Base-by-base conservation (phyloP, 1,140 invertebrate species). In the Pseudomyrmex flavicornis region DNA sequence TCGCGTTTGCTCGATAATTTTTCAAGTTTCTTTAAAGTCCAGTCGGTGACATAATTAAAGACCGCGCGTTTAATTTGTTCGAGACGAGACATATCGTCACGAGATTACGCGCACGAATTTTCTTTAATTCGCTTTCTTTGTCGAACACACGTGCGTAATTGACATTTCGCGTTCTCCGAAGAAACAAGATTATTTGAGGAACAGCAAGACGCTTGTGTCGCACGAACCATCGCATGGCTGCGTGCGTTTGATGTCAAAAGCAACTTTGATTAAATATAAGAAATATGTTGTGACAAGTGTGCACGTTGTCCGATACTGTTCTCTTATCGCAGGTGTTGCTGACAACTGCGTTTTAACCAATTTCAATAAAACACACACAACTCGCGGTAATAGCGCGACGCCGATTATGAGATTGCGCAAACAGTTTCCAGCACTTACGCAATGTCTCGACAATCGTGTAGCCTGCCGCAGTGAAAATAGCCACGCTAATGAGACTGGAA, bases 131-230 rank as follows among this genome's bases (percentile, higher is more conserved):
- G 54, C 20, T 70, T 15, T 59, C 50, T 68, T 56, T 5, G 61
- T 44, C 17, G 20, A 10, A 48, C 52, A 44, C 20, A 9, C 76
- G 54, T 20, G 54, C 7, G 15, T 70, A 70, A 80, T 80, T 59
- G 50, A 59, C 50, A 35, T 56, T 7, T 66, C 17, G 20, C 58
- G 46, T 35, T 69, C 52, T 22, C 61, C 17, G 65, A 56, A 22
- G 35, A 56, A 50, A 68, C 35, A 69, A 44, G 10, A 26, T 77
- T 35, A 69, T 46, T 79, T 26, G 44, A 59, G 2, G 58, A 12
- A 61, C 59, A 59, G 48, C 46, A 79, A 48, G 44, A n/a, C 35
- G 76, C 20, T 70, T 70, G 75, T 69, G 65, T 20, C 52, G 26
- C 26, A 56, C 44, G 35, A 79, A 46, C 68, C 46, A 69, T 69